Evolutionary conservation across 2,888 invertebrate genomes (phyloP).

Genomic region (Erebia epiphron): DNA sequence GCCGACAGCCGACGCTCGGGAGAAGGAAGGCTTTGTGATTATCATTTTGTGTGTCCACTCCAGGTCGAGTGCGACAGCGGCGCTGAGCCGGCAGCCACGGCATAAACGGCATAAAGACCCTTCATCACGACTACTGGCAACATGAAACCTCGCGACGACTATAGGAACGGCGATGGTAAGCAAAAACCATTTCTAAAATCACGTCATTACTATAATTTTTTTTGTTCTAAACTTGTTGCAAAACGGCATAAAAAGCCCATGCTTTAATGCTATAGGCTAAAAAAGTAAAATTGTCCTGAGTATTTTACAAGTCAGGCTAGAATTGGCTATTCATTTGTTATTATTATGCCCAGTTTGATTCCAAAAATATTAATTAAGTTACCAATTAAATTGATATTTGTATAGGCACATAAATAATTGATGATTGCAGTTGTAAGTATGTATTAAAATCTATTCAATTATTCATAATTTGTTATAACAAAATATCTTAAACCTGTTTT

Average conservation of each 20-base stretch:
- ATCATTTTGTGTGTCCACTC: constrained; percentile 34
- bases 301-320: background rate
- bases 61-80: constrained; percentile 32
- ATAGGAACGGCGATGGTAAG: constrained; percentile 68
- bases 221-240: background rate
- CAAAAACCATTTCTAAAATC: background rate
- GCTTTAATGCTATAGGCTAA: background rate
- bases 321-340: background rate
- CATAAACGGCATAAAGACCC: background rate
- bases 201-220: background rate
- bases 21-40: constrained; percentile 26
- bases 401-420: too few relatives aligned
- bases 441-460: background rate
- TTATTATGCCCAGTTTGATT: too few relatives aligned
- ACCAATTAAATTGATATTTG: too few relatives aligned
- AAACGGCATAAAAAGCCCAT: background rate
- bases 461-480: background rate
- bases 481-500: constrained; percentile 10
- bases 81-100: constrained; percentile 17
- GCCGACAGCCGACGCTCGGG: constrained; percentile 38
- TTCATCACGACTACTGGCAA: constrained; percentile 33
- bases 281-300: background rate
- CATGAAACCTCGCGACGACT: constrained; percentile 65
- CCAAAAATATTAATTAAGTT: too few relatives aligned
- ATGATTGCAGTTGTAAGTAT: background rate